A percentile compares a stretch with the other conserved stretches of the same genome.
These are phyloP conservation scores for Odontamblyopus rebecca DNA, from an alignment of 2,797 vertebrate species.

Conservation along the genomic window DNA sequence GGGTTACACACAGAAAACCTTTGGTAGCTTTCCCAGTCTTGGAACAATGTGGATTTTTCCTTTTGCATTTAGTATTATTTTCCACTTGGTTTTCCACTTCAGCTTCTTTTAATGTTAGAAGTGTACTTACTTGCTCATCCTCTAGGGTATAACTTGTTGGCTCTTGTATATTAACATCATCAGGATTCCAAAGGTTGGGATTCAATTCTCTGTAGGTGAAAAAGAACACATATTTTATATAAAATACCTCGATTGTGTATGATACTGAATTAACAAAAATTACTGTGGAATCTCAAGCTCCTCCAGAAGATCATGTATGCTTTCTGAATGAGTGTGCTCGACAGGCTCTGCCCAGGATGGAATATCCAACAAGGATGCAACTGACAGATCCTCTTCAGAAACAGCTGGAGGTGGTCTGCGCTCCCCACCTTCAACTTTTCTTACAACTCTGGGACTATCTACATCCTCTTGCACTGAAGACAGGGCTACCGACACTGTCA, in stretches of 20 bases:
- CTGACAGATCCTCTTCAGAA: slow-evolving; percentile 94
- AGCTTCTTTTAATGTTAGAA: slow-evolving; percentile 40
- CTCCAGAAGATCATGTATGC: slow-evolving; percentile 84
- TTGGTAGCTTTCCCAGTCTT: slow-evolving; percentile 32
- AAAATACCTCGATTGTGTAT: not conserved
- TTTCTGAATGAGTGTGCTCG: slow-evolving; percentile 83
- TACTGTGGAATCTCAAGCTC: slow-evolving; percentile 82
- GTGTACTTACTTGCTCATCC: slow-evolving; percentile 74
- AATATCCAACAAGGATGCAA: slow-evolving; percentile 86
- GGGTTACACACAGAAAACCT: slow-evolving; percentile 26
- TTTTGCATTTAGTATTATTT: slow-evolving; percentile 38
- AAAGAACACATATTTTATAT: slow-evolving; percentile 26
- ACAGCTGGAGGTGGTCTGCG: slow-evolving; percentile 88
- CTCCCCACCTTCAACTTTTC: slow-evolving; percentile 68
- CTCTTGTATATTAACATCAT: slow-evolving; percentile 63
- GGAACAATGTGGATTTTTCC: slow-evolving; percentile 29
- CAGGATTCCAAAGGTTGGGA: slow-evolving; percentile 64
- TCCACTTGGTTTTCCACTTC: slow-evolving; percentile 35
- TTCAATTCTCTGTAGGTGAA: slow-evolving; percentile 71
- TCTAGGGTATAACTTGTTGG: slow-evolving; percentile 49
- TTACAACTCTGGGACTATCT: slow-evolving; percentile 78
- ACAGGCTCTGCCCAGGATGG: slow-evolving; percentile 83
- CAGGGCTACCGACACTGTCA: slow-evolving; percentile 79
- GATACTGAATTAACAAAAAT: slow-evolving; percentile 33
- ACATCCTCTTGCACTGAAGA: slow-evolving; percentile 89